phyloP scores from a whole-genome alignment of 35 echinoderm and acorn worm species.

The Patiria miniata region DNA sequence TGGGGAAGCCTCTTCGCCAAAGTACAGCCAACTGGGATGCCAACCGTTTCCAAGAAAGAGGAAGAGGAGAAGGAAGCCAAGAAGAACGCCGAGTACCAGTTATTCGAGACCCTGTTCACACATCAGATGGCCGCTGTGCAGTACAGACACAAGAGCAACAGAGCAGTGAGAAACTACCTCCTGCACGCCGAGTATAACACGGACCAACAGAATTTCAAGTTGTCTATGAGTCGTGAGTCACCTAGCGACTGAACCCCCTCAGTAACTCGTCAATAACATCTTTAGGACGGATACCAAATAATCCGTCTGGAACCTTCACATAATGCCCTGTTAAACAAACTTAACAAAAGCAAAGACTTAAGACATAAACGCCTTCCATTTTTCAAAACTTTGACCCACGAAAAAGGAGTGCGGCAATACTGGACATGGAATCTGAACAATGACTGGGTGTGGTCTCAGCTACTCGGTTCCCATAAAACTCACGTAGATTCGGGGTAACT shows the following conservation, averaged over 20 bases:
- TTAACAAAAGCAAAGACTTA: no score
- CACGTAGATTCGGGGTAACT: no score
- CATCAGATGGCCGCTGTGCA: constrained; percentile 40
- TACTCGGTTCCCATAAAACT: no score
- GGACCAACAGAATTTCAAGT: constrained; percentile 43
- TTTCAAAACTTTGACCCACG: no score
- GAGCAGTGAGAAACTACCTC: constrained; percentile 45
- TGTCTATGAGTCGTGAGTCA: constrained; percentile 51
- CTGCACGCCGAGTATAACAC: constrained; percentile 60
- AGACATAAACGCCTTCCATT: no score
- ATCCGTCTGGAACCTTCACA: no score
- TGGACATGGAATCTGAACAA: no score
- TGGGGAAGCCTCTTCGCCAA: constrained; percentile 48
- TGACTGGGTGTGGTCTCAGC: no score
- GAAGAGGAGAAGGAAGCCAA: neutral
- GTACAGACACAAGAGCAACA: constrained; percentile 27
- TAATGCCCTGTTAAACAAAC: no score
- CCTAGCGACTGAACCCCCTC: constrained; percentile 4
- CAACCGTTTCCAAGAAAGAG: neutral
- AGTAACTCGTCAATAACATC: no score
- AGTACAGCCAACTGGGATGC: constrained; percentile 7
- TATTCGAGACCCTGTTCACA: constrained; percentile 14
- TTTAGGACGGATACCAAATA: no score
- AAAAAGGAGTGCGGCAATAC: no score
- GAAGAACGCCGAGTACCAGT: constrained; percentile 45